Evolutionary conservation across 2,113 vertebrate species (phyloP), one percentile per base, ranked within the genome.

Genomic region (Archilochus colubris): DNA sequence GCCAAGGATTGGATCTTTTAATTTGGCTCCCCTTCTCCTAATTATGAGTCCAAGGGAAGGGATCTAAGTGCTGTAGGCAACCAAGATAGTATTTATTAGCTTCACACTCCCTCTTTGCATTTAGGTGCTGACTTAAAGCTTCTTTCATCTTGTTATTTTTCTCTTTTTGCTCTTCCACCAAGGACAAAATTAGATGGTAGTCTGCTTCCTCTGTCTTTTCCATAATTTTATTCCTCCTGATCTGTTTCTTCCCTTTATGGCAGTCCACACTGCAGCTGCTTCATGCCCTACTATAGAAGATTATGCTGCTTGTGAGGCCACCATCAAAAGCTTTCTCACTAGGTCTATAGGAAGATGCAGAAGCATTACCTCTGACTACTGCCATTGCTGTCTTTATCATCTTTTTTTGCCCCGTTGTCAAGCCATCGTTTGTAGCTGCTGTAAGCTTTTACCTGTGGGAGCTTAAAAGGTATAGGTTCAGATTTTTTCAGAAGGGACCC

Each of bases 381-480:
- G 58, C 82, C 76, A 22, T 23, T 93, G 88, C 82, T 85, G 72
- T 94, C 90, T 88, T 86, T 94, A 88, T 85, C 36, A 63, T 94
- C 90, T 89, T 75, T 91, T 86, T 57, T 77, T 16, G 23, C 25
- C 36, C 72, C 63, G 77, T 89, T 95, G 93, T 93, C 82, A 91
- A 87, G 40, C 43, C 72, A 36, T 70, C 61, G 5, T 95, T 96
- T 95, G 89, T 96, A 94, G 75, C 79, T 82, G 82, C 72, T 95
- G 36, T 94, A 95, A 90, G 88, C 94, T 90, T 92, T 94, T 95
- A 86, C 95, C 64, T 88, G 76, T 77, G 84, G 70, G 84, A 94
- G 87, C 91, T 94, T 93, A 92, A 95, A 95, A 94, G 96, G 72
- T 86, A 36, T 0, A 73, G 75, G 85, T 83, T 93, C 88, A 91